phyloP scores from a whole-genome alignment of 2,888 invertebrate genomes.

The Carterocephalus palaemon region DNA sequence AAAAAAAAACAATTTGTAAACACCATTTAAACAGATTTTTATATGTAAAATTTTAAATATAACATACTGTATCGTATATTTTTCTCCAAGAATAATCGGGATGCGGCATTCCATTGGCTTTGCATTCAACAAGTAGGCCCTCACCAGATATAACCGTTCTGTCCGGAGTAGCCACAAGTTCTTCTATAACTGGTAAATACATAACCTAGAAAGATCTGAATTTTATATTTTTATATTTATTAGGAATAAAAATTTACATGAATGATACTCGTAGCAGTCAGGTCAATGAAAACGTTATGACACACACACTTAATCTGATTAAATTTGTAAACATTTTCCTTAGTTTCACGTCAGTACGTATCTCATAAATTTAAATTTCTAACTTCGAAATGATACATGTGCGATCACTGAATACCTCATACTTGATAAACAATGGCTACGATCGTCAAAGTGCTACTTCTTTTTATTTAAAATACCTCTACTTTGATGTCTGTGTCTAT shows the following conservation, averaged over 20 bases:
- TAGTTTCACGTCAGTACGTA: too few relatives aligned
- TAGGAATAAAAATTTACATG: too few relatives aligned
- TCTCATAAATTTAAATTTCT: too few relatives aligned
- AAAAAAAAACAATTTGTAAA: neutral
- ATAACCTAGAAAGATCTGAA: constrained; percentile 54
- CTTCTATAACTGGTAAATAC: constrained; percentile 46
- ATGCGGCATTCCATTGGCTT: constrained; percentile 51
- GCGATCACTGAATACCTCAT: too few relatives aligned
- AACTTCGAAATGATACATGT: too few relatives aligned
- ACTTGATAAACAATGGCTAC: constrained; percentile 13
- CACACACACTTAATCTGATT: too few relatives aligned
- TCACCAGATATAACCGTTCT: constrained; percentile 41
- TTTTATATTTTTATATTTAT: neutral
- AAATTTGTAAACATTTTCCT: too few relatives aligned
- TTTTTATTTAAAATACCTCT: constrained; percentile 37
- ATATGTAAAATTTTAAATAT: constrained; percentile 15
- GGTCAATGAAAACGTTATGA: too few relatives aligned
- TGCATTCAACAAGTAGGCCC: constrained; percentile 50
- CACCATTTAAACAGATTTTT: constrained; percentile 16
- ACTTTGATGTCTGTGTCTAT: constrained; percentile 41
- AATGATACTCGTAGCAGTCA: too few relatives aligned
- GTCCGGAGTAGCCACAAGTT: constrained; percentile 44
- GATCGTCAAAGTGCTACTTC: constrained; percentile 11
- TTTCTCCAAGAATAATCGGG: constrained; percentile 56
- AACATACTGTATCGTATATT: constrained; percentile 38